Evolutionary conservation across 2,797 vertebrate genomes (phyloP), one percentile per base, ranked within the genome.

Genomic region (Lutjanus campechanus): DNA sequence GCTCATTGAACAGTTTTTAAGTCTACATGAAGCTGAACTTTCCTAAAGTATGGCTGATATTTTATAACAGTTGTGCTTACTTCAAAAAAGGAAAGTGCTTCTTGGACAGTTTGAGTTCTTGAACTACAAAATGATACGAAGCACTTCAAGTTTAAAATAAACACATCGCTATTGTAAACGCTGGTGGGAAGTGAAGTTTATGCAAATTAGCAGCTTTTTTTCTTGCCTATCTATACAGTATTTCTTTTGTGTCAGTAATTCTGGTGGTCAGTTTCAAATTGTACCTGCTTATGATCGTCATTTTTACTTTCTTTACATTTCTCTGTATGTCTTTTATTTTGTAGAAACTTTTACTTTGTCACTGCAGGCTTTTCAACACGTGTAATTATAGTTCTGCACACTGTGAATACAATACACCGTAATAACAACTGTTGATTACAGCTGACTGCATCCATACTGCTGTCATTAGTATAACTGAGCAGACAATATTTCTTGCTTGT

Each of bases 11-110:
- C 20, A 58, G 20, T 47, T 43, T 76, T 76, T 15, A 62, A 68
- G 22, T 79, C 36, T 60, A 63, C 65, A 63, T 25, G 40, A 58
- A 68, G 58, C 47, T 61, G 29, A 87, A 85, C 41, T 82, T 79
- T 67, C 11, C 17, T 15, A 22, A 56, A 51, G 40, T 46, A 46
- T 40, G 11, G 40, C 58, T 51, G 43, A 51, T 61, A 11, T 49
- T 68, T 51, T 36, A 63, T 4, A 47, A 56, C 19, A 70, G 36
- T 40, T 41, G 44, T 60, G 40, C 36, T 10, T 19, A 54, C 29
- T 78, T 75, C 19, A 60, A 25, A 72, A 53, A 16, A n/a, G 9
- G 17, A 40, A 54, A 63, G 29, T 7, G n/a, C 41, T 43, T 67
- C 16, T 25, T 11, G 4, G 8, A 67, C 10, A 44, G 8, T 25